phyloP scores from a whole-genome alignment of 2,888 invertebrate species.

The Himalopsyche anomala region DNA sequence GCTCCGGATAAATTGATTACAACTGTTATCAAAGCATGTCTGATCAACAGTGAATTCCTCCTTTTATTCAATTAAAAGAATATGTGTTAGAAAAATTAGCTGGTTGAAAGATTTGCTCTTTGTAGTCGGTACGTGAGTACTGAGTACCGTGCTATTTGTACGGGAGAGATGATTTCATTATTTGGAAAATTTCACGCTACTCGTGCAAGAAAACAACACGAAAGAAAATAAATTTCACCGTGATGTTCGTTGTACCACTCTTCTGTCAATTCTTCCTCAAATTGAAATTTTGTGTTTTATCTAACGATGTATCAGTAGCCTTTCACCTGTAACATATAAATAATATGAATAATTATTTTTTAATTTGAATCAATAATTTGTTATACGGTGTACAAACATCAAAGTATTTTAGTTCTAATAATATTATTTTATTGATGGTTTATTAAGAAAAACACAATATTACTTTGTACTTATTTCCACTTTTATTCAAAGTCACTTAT shows the following conservation, averaged over 20 bases:
- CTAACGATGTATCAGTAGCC: too few species aligned
- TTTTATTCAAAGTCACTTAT: too few species aligned
- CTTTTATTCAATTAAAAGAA: background rate
- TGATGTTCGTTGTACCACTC: background rate
- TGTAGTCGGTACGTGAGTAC: background rate
- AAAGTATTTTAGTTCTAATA: too few species aligned
- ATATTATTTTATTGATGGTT: too few species aligned
- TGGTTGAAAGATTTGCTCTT: background rate
- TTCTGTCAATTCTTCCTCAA: background rate
- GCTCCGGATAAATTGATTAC: background rate
- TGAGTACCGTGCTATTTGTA: background rate
- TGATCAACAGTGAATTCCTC: background rate
- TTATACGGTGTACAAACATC: too few species aligned
- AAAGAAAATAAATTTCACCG: constrained; percentile 18
- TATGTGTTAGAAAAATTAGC: background rate
- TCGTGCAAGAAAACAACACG: constrained; percentile 9
- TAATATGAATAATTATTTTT: too few species aligned
- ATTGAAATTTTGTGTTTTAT: too few species aligned
- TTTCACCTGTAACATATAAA: too few species aligned
- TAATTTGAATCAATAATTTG: too few species aligned
- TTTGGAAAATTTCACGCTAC: constrained; percentile 9
- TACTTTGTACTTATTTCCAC: too few species aligned
- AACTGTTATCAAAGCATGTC: background rate
- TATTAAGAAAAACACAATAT: too few species aligned
- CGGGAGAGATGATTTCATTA: constrained; percentile 11